Evolutionary conservation across 2,113 vertebrate genomes (phyloP).

Genomic region (Salvelinus alpinus): DNA sequence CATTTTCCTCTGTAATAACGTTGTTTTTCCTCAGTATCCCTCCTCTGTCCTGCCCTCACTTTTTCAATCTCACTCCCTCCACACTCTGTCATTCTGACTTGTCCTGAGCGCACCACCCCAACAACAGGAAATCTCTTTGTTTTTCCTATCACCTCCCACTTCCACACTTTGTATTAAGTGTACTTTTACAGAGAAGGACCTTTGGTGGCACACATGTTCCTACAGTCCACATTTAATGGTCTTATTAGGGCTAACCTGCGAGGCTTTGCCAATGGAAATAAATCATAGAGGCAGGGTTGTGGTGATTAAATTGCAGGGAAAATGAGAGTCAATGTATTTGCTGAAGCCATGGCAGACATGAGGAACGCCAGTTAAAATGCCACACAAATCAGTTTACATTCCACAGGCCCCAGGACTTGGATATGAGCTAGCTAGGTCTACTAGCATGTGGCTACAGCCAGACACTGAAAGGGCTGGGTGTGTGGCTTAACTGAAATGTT

Average conservation of each 20-base stretch:
- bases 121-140: conserved; percentile 68
- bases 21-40: conserved; percentile 11
- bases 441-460: conserved; percentile 26
- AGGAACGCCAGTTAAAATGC: conserved; percentile 25
- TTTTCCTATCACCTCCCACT: conserved; percentile 61
- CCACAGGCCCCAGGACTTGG: no score
- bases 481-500: conserved; percentile 25
- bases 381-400: conserved; percentile 21
- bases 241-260: neutral
- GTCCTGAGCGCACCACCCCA: conserved; percentile 22
- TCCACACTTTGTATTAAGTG: conserved; percentile 65
- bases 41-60: neutral
- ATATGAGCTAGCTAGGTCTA: no score
- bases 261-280: conserved; percentile 1
- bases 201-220: neutral
- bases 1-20: conserved; percentile 61
- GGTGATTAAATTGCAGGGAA: neutral
- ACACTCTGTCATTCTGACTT: conserved; percentile 8
- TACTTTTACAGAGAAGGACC: conserved; percentile 20
- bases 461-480: conserved; percentile 10
- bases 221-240: neutral
- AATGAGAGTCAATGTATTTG: conserved; percentile 10
- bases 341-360: conserved; percentile 8
- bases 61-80: conserved; percentile 5
- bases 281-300: neutral